Base-by-base conservation (phyloP, 2,797 vertebrate genomes). In the Oreochromis mossambicus region DNA sequence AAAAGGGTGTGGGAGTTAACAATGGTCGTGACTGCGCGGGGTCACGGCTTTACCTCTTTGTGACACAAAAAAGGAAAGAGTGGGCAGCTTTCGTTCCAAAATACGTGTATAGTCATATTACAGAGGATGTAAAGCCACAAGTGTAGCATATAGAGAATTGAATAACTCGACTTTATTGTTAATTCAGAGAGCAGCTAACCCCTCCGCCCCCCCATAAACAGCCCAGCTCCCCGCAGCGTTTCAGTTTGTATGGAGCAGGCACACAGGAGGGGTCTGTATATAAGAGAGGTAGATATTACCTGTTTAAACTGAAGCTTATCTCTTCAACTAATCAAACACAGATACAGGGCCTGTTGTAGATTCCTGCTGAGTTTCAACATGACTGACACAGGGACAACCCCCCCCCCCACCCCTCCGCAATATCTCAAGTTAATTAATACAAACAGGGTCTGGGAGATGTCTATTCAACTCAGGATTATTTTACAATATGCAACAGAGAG, bases 381-480 rank as follows among this genome's bases (percentile, higher is more conserved):
- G 94, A 96, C 92, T 96, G 95, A 96, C 94, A 94, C 91, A 89
- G 92, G 92, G 94, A 96, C 95, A 94, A 94, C 84, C 93, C 91
- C 66, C 84, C 93, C 91, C 66, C 66, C 66, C 93, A 61, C 94
- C 93, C 91, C 94, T 88, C 91, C 46, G 85, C 94, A 95, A 95
- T 94, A 95, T 94, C 90, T 94, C 83, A 83, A 95, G 93, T 95
- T 96, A 96, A 96, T 96, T 96, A 96, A 96, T 94, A 94, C 92
- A 94, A 96, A 95, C 94, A 91, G 95, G 92, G 93, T 94, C 91
- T 91, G 92, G 93, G 94, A 95, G 94, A 95, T 86, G 91, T 92
- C 91, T 89, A 87, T 88, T 94, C 92, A 92, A 92, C 88, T 86
- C 86, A 54, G 94, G 94, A 95, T 96, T 96, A 95, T 95, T 96